Evolutionary conservation across 1,140 invertebrate species (phyloP), one percentile per base, ranked within the genome.

Genomic region (Drosophila equinoxialis): DNA sequence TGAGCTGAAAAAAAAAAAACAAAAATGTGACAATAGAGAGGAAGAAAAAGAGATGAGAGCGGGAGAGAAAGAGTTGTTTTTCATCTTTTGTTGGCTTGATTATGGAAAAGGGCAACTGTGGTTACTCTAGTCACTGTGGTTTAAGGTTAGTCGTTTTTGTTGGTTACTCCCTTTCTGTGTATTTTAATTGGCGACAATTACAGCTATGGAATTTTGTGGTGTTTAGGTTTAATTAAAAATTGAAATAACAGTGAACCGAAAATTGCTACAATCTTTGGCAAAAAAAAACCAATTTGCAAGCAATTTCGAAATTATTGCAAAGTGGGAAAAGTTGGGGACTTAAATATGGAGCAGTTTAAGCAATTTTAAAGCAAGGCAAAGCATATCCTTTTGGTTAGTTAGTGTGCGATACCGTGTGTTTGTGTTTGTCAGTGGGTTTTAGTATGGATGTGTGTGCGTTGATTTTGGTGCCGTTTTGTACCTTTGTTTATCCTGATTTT

Each of bases 401-500:
- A 60, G 41, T 63, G 35, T 37, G 35, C 35, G 3, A 37, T 8
- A 10, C 20, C 42, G 55, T 14, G 5, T 75, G 51, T 37, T 58
- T 75, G 41, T 37, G 60, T 39, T 58, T 68, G 55, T 30, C 35
- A 33, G 57, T 64, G 55, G 23, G 42, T 55, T 68, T 68, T 55
- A 17, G 41, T 59, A 48, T 70, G 65, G 42, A 61, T 59, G 61
- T 54, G 35, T 48, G 64, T 39, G 67, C 58, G 39, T 54, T 14
- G 30, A 68, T 62, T 55, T 14, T 17, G 17, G 45, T 11, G 17
- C 17, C 51, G 13, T 61, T 57, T 63, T 67, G 63, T 91, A 91
- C 90, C 90, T 91, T 91, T 91, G 90, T 79, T 90, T 78, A 54
- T 91, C 90, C 81, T 71, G 75, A 71, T 64, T 78, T 65, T 83